phyloP scores from a whole-genome alignment of 2,797 vertebrate genomes.

The Remorina albescens region DNA sequence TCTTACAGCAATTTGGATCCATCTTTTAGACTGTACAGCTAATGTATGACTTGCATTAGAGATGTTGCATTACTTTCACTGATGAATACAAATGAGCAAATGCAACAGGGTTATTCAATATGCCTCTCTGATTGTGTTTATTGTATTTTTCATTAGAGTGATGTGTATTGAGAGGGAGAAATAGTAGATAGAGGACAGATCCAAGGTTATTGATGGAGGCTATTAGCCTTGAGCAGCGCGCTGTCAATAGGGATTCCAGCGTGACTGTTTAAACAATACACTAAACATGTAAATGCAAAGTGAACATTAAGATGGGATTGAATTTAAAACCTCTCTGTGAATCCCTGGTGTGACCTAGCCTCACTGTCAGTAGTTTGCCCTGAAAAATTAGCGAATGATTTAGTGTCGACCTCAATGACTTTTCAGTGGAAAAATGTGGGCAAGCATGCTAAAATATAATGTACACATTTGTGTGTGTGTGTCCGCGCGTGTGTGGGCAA shows the following conservation, averaged over 20 bases:
- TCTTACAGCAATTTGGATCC: slow-evolving; percentile 44
- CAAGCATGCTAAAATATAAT: slow-evolving; percentile 35
- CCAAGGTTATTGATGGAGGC: slow-evolving; percentile 83
- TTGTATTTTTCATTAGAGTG: slow-evolving; percentile 83
- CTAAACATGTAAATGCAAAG: slow-evolving; percentile 77
- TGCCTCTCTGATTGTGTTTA: slow-evolving; percentile 78
- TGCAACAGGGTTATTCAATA: slow-evolving; percentile 71
- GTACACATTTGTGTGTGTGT: slow-evolving; percentile 1
- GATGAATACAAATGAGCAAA: slow-evolving; percentile 79
- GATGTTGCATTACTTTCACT: slow-evolving; percentile 76
- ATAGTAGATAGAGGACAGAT: slow-evolving; percentile 76
- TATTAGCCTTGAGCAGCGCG: slow-evolving; percentile 76
- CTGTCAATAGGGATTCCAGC: slow-evolving; percentile 78
- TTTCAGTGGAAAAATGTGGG: slow-evolving; percentile 42
- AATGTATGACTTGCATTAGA: slow-evolving; percentile 75
- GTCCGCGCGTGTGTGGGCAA: slow-evolving; percentile 28
- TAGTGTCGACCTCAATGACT: slow-evolving; percentile 64
- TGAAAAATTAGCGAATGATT: slow-evolving; percentile 72
- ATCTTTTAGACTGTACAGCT: slow-evolving; percentile 62
- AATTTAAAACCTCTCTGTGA: slow-evolving; percentile 66
- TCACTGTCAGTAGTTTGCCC: slow-evolving; percentile 64
- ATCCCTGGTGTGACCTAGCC: slow-evolving; percentile 64
- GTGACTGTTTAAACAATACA: slow-evolving; percentile 78
- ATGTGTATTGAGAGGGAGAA: slow-evolving; percentile 77
- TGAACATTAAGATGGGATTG: slow-evolving; percentile 74